Conservation (phyloP, 2,888 invertebrate species). For the Drosophila prostipennis region DNA sequence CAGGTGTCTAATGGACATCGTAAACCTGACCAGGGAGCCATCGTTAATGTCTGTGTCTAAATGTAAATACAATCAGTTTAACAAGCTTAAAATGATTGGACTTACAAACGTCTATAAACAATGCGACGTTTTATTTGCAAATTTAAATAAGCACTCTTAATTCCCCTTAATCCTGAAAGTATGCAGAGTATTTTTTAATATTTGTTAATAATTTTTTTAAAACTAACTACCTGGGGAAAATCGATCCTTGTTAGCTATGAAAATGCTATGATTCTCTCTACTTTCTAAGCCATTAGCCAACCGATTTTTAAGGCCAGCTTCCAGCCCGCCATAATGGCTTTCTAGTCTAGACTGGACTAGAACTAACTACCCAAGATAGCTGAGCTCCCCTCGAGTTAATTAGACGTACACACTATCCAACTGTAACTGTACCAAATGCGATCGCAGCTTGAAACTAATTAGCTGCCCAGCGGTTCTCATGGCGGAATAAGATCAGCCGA, state of each 20-base stretch:
- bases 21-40: background rate
- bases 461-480: constrained; percentile 28
- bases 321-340: constrained; percentile 2
- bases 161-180: constrained; percentile 37
- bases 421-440: constrained; percentile 46
- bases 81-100: background rate
- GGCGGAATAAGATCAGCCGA: constrained; percentile 29
- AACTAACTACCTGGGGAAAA: too few species aligned
- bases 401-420: constrained; percentile 44
- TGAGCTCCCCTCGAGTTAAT: constrained; percentile 36
- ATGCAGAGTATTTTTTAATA: constrained; percentile 24
- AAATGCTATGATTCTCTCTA: background rate
- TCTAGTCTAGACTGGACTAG: constrained; percentile 18
- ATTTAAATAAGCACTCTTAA: background rate
- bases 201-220: background rate
- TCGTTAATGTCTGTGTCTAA: background rate
- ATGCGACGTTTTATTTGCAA: too few species aligned
- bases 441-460: constrained; percentile 57
- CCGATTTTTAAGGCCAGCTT: background rate
- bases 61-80: background rate
- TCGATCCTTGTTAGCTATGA: background rate
- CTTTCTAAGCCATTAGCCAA: background rate
- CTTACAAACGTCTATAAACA: too few species aligned
- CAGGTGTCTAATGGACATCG: constrained; percentile 1
- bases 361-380: background rate